Conservation (phyloP, 1,140 invertebrate species). For the Ceratoteleas bidentatus region DNA sequence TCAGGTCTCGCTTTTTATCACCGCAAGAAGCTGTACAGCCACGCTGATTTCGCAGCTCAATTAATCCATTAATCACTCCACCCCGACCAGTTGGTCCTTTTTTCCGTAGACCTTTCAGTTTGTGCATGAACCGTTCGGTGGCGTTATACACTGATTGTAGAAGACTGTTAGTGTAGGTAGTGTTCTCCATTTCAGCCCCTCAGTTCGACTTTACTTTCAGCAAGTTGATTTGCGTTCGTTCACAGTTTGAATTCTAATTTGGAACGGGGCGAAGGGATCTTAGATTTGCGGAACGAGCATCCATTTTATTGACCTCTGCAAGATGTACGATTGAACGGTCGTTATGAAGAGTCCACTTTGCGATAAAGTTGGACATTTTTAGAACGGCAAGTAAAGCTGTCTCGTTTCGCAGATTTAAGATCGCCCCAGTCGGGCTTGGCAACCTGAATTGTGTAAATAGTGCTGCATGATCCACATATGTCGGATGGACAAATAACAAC, state of each 20-base stretch:
- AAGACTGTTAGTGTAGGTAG: background rate
- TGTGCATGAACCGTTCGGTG: conserved; percentile 12
- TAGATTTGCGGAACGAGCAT: no score
- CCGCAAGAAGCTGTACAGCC: conserved; percentile 33
- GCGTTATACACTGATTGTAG: background rate
- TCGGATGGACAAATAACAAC: background rate
- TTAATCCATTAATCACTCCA: conserved; percentile 1
- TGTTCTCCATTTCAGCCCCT: background rate
- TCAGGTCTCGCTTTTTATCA: conserved; percentile 36
- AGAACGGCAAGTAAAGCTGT: no score
- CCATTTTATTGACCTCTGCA: no score
- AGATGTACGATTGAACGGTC: no score
- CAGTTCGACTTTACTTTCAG: background rate
- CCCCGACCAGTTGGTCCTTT: no score
- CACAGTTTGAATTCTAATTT: no score
- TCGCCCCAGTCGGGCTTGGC: no score
- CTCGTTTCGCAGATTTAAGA: no score
- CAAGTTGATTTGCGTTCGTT: no score
- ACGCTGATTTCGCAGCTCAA: conserved; percentile 2
- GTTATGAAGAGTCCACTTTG: no score
- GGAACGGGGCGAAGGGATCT: no score
- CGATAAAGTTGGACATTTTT: no score
- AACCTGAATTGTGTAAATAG: background rate
- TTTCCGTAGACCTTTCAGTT: conserved; percentile 18
- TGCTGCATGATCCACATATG: background rate